Conservation (phyloP, 2,888 invertebrate genomes). For the Choreutis nemorana region DNA sequence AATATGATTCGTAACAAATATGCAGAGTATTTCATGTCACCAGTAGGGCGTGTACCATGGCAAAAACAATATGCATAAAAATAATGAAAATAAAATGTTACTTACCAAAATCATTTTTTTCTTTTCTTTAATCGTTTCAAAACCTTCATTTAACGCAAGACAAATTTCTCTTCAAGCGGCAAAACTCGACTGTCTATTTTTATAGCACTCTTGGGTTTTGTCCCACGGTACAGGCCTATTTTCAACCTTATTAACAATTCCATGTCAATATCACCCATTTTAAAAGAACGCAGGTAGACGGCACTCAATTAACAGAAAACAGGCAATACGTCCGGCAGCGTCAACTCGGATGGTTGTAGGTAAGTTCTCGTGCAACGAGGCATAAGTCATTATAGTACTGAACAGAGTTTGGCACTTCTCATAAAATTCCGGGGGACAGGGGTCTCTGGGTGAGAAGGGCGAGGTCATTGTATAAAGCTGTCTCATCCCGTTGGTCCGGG, state of each 20-base stretch:
- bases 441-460: no score
- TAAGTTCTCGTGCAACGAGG: no score
- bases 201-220: slow-evolving; percentile 16
- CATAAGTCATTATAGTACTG: no score
- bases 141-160: slow-evolving; percentile 12
- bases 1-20: slow-evolving; percentile 5
- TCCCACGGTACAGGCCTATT: slow-evolving; percentile 18
- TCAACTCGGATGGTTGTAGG: no score
- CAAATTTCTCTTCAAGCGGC: slow-evolving; percentile 18
- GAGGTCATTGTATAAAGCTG: no score
- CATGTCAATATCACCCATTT: slow-evolving; percentile 14
- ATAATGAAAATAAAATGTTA: slow-evolving; percentile 1
- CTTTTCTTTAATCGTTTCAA: slow-evolving; percentile 13
- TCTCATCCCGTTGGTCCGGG: no score
- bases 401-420: no score
- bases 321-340: slow-evolving; percentile 15
- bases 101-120: slow-evolving; percentile 2
- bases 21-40: slow-evolving; percentile 6
- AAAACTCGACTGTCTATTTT: slow-evolving; percentile 14
- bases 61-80: slow-evolving; percentile 4
- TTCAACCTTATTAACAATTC: slow-evolving; percentile 17
- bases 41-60: slow-evolving; percentile 4
- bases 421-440: no score
- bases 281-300: slow-evolving; percentile 15
- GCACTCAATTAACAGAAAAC: slow-evolving; percentile 15